Base-by-base conservation (phyloP, 2,888 invertebrate species). In the Odontothrips loti region DNA sequence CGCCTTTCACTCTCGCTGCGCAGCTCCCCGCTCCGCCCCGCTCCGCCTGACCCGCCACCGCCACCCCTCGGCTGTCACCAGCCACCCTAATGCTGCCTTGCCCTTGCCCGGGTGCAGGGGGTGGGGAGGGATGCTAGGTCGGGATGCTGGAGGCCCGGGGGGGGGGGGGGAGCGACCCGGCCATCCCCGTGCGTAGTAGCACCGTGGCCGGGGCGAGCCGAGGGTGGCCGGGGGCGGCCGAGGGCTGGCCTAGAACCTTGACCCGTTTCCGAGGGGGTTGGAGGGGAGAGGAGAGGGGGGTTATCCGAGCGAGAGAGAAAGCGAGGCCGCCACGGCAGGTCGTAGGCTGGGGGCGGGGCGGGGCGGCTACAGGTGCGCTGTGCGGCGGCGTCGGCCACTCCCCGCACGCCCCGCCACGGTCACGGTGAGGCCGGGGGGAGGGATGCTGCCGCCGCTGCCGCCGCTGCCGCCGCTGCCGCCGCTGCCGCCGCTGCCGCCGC, bases 301-400 rank as follows among this genome's bases (percentile, higher is more conserved):
- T 58, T 58, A 58, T 58, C 58, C 58, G 34, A 43, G 34, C 2
- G 34, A 43, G 6, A 43, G 34, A 58, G 58, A 6, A 17, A 17
- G 15, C 58, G 20, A 58, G 58, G 58, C 17, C 51, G 51, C 51
- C 34, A 6, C 34, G 34, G 34, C 34, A n/a, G 58, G 15, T 58
- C 68, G 68, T 75, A 75, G 68, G 68, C 68, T 75, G 68, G 68
- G 68, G 27, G 23, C 8, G 68, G 68, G 68, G 27, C 9, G 68
- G 68, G 11, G 27, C 0, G 68, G 68, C 68, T 58, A 58, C 58
- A 58, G 58, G 58, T 58, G 68, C 68, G 68, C 68, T 4, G 34
- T 8, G 11, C 3, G 27, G 68, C 68, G 68, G 68, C 23, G 68
- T n/a, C 68, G 68, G n/a, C 23, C 68, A n/a, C n/a, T 17, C 17